Conservation (phyloP, 2,797 vertebrate genomes). For the Vespertilio murinus region DNA sequence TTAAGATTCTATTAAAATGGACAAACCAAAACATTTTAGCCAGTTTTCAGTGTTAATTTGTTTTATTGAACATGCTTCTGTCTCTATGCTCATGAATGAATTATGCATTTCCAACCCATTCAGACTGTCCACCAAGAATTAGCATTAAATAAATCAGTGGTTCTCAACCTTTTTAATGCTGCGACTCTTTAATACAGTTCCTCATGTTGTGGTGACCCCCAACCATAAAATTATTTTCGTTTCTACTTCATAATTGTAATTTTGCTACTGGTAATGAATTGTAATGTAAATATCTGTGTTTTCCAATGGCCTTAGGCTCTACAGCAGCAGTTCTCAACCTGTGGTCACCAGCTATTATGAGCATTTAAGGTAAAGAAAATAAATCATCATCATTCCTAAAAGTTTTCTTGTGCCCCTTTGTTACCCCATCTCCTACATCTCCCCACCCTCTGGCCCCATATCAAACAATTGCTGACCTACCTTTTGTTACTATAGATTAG, state of each 20-base stretch:
- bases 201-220: no score
- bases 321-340: no score
- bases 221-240: no score
- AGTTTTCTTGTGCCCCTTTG: neutral
- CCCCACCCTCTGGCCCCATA: accelerated
- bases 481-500: neutral
- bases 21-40: neutral
- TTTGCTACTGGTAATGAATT: no score
- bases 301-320: no score
- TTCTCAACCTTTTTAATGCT: no score
- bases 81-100: neutral
- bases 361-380: no score
- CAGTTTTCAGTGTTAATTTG: neutral
- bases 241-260: no score
- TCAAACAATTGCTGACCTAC: neutral
- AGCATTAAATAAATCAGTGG: neutral
- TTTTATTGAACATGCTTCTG: slow-evolving; percentile 26
- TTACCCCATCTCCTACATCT: neutral
- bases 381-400: neutral
- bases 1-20: neutral
- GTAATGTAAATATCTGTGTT: no score
- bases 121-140: neutral
- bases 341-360: no score
- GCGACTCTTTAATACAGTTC: no score
- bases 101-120: slow-evolving; percentile 2